A percentile compares a stretch with the other conserved stretches of the same genome.
These are phyloP conservation scores for Gadopsis bispinosus DNA, from an alignment of 2,797 vertebrate genomes.

Conservation along the genomic window DNA sequence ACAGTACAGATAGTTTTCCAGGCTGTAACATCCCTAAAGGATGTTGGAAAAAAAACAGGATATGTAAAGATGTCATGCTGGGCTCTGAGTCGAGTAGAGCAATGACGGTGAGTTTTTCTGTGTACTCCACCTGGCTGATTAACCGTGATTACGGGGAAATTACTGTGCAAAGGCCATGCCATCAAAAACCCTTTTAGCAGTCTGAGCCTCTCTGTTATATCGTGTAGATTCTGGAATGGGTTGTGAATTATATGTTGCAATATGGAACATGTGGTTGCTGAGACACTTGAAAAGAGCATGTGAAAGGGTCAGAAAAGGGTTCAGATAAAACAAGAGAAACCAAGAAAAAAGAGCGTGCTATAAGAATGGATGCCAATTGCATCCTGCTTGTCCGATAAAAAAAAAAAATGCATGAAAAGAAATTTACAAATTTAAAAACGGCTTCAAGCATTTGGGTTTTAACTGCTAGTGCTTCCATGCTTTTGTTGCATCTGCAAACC, in stretches of 20 bases:
- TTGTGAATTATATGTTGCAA: slow-evolving; percentile 49
- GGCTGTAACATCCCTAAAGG: slow-evolving; percentile 29
- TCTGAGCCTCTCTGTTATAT: slow-evolving; percentile 25
- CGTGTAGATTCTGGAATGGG: slow-evolving; percentile 44
- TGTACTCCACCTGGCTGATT: slow-evolving; percentile 61
- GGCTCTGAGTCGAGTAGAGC: slow-evolving; percentile 50
- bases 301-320: slow-evolving; percentile 33
- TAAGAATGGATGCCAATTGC: slow-evolving; percentile 61
- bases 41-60: background rate
- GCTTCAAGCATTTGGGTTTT: slow-evolving; percentile 43
- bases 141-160: slow-evolving; percentile 68
- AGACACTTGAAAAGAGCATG: background rate
- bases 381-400: slow-evolving; percentile 34
- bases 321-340: slow-evolving; percentile 23
- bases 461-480: slow-evolving; percentile 38
- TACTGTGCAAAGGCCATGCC: slow-evolving; percentile 51
- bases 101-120: slow-evolving; percentile 53
- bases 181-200: slow-evolving; percentile 50
- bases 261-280: slow-evolving; percentile 21
- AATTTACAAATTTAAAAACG: slow-evolving; percentile 16
- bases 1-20: background rate
- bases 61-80: slow-evolving; percentile 28
- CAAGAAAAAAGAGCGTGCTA: slow-evolving; percentile 2
- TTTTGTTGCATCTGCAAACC: slow-evolving; percentile 25
- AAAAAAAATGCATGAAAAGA: slow-evolving; percentile 15